Evolutionary conservation across 2,888 invertebrate species (phyloP), one percentile per base, ranked within the genome.

Genomic region (Chrysolina haemoptera): DNA sequence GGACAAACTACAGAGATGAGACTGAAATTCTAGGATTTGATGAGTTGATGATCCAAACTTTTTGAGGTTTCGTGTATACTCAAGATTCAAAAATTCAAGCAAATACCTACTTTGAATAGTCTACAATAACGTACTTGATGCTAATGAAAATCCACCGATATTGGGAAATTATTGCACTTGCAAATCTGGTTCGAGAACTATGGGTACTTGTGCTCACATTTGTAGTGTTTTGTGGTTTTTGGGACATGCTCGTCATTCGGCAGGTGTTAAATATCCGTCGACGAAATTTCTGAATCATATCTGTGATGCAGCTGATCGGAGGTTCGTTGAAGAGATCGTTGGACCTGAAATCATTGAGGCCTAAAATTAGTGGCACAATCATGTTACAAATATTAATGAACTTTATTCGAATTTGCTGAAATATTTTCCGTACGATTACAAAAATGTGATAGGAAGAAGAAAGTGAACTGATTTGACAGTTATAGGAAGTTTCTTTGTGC

Each of bases 221-320:
- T 43, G 43, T 43, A 6, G 43, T 43, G 43, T 43, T 43, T 43
- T 43, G 43, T 43, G 12, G 43, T 43, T 43, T 11, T 43, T 43
- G 43, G 43, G 43, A 43, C 43, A 43, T 43, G 43, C 43, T n/a
- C n/a, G n/a, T n/a, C n/a, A n/a, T n/a, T 43, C 43, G 43, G 43
- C 43, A 43, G 43, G 9, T 43, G 43, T 43, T 43, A 43, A 43
- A 43, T 43, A 43, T 43, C 43, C 43, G 43, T 43, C 43, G 11
- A 43, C 43, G 8, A 43, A 43, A 43, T 5, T 43, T 43, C 43
- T 43, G 4, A 43, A 43, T 43, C 43, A 43, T 43, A 43, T 43
- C 12, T 43, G 43, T 43, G 43, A 43, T 43, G 43, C 43, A 43
- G 12, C 43, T 43, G 8, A 43, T 43, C 43, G 43, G 2, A 43